Base-by-base conservation (phyloP, 2,797 vertebrate genomes). In the Argyrosomus regius region DNA sequence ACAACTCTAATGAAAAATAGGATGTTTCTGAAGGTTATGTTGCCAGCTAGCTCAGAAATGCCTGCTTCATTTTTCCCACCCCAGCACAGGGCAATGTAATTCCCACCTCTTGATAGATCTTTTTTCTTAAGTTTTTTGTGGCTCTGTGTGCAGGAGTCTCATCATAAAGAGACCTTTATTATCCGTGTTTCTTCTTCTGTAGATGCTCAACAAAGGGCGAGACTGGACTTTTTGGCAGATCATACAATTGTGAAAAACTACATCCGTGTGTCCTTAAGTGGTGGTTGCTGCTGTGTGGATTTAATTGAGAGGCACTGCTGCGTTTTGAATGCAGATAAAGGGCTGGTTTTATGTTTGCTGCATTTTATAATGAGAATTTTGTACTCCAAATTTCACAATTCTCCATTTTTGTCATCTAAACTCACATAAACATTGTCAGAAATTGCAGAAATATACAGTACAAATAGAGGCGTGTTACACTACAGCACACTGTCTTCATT, bases 1-100 rank as follows among this genome's bases (percentile, higher is more conserved):
- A 95, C 90, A 78, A 91, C 92, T 95, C 94, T 95, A 96, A 96
- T 96, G 96, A 96, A 96, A 96, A 96, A 96, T 95, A 95, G 95
- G 94, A 94, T 94, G 93, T 94, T 95, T 95, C 95, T 96, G 96
- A 96, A 96, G 96, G 96, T 96, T 96, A 95, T 91, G 93, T 94
- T 94, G 90, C 93, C 91, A 89, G 92, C 91, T 81, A 90, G 93
- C 93, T 94, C 93, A 91, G 88, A 95, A 93, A 95, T 91, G 91
- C 92, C 94, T 94, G 89, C 92, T 95, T 95, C 94, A 93, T 95
- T 93, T 94, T 93, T 89, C 89, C 92, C 91, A 80, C 83, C 92
- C 90, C 84, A 75, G 88, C 86, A 87, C 92, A 92, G 93, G 91
- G 91, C 93, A 90, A 79, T 92, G 94, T 95, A 95, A 95, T 96